Evolutionary conservation across 2,113 vertebrate species (phyloP).

Genomic region (Eclectus roratus): DNA sequence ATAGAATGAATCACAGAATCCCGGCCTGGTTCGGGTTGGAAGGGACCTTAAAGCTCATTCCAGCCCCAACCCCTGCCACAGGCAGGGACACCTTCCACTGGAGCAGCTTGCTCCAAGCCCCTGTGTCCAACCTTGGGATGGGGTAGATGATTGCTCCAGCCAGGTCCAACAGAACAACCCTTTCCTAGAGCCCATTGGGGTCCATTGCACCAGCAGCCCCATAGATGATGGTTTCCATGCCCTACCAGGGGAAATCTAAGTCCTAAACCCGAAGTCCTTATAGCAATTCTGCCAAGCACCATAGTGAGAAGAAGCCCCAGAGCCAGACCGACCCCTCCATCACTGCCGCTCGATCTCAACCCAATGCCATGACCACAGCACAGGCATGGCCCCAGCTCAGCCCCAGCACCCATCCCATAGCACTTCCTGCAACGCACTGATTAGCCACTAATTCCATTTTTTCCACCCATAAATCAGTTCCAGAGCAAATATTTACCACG

Average conservation of each 20-base stretch:
- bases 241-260: not conserved
- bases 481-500: constrained; percentile 77
- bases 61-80: not conserved
- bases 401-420: not conserved
- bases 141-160: not conserved
- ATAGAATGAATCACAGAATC: not conserved
- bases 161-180: not conserved
- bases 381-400: not conserved
- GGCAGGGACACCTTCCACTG: not conserved
- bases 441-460: constrained; percentile 74
- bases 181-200: not conserved
- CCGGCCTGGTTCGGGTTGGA: not conserved
- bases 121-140: not conserved
- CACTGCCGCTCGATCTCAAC: rapidly evolving
- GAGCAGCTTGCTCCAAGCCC: not conserved
- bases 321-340: rapidly evolving
- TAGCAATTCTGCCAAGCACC: not conserved
- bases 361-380: rapidly evolving
- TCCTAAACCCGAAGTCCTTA: not conserved
- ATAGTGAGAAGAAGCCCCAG: not conserved
- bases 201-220: rapidly evolving
- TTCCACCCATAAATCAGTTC: constrained; percentile 80
- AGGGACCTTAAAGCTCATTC: not conserved
- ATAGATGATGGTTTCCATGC: rapidly evolving
- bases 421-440: constrained; percentile 52